Percentiles rank a stretch among this genome's conserved stretches.
Conservation (phyloP, 2,797 vertebrate genomes). For the Halcyon smyrnensis region DNA sequence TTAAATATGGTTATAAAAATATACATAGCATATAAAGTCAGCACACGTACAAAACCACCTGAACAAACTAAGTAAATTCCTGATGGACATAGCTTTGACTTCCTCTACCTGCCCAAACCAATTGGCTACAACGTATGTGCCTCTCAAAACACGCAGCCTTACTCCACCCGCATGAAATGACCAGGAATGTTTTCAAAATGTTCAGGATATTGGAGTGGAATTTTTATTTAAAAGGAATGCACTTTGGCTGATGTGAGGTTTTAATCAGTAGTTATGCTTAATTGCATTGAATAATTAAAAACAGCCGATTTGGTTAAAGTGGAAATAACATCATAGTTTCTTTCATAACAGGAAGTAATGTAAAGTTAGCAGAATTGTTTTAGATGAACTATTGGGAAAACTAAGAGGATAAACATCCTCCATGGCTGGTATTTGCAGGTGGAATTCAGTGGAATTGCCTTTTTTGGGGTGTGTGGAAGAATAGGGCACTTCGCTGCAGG, state of each 20-base stretch:
- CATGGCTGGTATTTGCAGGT: background rate
- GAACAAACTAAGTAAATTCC: background rate
- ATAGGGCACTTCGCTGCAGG: background rate
- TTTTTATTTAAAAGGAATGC: background rate
- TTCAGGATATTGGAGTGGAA: background rate
- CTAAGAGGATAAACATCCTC: background rate
- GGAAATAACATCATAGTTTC: background rate
- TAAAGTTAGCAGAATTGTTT: background rate
- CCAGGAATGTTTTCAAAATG: background rate
- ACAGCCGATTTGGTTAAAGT: background rate
- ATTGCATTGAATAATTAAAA: background rate
- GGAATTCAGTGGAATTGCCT: background rate
- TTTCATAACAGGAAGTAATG: background rate
- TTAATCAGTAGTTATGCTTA: background rate
- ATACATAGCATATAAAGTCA: background rate
- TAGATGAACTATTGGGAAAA: background rate
- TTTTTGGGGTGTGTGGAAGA: background rate
- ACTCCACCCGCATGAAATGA: rapidly evolving
- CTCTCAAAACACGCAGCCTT: background rate
- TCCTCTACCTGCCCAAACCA: background rate
- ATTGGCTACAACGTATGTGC: background rate
- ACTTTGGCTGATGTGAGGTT: background rate
- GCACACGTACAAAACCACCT: background rate
- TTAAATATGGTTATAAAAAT: background rate
- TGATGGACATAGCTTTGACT: background rate